A percentile compares a stretch with the other conserved stretches of the same genome.
Evolutionary conservation across 2,113 vertebrate species (phyloP).

Genomic region (Gnathonemus echidnorhynchus): DNA sequence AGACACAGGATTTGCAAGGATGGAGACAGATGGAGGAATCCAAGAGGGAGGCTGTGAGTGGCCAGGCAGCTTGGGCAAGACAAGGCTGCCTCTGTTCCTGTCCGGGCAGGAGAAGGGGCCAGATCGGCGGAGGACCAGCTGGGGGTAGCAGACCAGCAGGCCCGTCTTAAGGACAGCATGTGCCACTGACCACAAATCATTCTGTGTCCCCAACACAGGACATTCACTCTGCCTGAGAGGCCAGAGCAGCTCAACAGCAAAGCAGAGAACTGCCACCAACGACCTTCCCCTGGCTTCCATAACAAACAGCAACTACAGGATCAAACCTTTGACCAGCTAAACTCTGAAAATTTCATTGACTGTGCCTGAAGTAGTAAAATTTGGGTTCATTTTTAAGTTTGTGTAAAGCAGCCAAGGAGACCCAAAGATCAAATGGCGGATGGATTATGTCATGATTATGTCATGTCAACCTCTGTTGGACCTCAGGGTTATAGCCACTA

Average conservation of each 20-base stretch:
- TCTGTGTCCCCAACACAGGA: constrained; percentile 4
- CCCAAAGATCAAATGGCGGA: constrained; percentile 45
- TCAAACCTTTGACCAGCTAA: constrained; percentile 33
- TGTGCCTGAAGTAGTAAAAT: constrained; percentile 36
- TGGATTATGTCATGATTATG: constrained; percentile 24
- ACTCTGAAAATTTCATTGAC: constrained; percentile 43
- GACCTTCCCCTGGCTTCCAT: background rate
- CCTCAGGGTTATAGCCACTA: background rate
- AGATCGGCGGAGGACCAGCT: background rate
- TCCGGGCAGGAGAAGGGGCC: background rate
- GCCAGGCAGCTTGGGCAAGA: constrained; percentile 4
- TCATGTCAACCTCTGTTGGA: constrained; percentile 26
- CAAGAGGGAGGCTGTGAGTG: background rate
- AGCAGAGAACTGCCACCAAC: background rate
- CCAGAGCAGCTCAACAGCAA: background rate
- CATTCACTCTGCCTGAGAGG: background rate
- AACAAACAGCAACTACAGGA: constrained; percentile 25
- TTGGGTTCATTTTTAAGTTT: background rate
- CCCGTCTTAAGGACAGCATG: constrained; percentile 12
- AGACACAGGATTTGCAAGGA: background rate
- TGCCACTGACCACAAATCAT: background rate
- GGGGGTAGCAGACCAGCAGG: constrained; percentile 10
- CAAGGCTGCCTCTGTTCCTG: constrained; percentile 13
- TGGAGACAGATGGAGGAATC: constrained; percentile 5
- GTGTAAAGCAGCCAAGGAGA: constrained; percentile 6